Evolutionary conservation across 2,888 invertebrate genomes (phyloP).

Genomic region (Sceliomorpha sp.): DNA sequence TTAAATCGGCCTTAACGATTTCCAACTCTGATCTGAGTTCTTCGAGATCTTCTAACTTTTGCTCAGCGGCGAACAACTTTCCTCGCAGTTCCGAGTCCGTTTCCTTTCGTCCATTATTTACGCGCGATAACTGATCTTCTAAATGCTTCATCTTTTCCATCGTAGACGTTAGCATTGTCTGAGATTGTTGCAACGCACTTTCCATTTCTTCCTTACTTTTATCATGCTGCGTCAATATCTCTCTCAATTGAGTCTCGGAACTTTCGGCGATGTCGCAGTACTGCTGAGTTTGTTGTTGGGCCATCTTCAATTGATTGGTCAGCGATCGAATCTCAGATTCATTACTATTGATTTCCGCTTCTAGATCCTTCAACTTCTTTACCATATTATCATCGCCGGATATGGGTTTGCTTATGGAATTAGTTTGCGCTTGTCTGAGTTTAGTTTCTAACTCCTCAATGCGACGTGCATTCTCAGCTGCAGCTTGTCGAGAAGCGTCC

Average conservation of each 20-base stretch:
- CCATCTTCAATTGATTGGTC: conserved; percentile 86
- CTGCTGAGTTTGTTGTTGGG: conserved; percentile 90
- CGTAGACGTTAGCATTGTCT: conserved; percentile 80
- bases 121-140: conserved; percentile 86
- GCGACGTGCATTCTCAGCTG: conserved; percentile 83
- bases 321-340: conserved; percentile 89
- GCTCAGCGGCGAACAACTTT: conserved; percentile 82
- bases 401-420: conserved; percentile 71
- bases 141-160: conserved; percentile 85
- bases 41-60: conserved; percentile 84
- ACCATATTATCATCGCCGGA: conserved; percentile 84
- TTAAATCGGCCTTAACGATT: conserved; percentile 84
- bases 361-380: conserved; percentile 86
- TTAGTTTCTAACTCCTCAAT: conserved; percentile 87
- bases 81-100: conserved; percentile 82
- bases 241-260: conserved; percentile 89
- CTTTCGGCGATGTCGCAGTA: conserved; percentile 92
- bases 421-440: conserved; percentile 82
- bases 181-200: conserved; percentile 81
- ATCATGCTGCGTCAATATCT: conserved; percentile 83
- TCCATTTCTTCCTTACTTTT: conserved; percentile 84
- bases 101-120: conserved; percentile 85
- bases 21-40: conserved; percentile 85
- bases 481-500: conserved; percentile 83
- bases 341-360: conserved; percentile 86